A percentile compares a stretch with the other conserved stretches of the same genome.
These are phyloP conservation scores for Coluber constrictor DNA, from an alignment of 2,797 vertebrate genomes.

Conservation along the genomic window DNA sequence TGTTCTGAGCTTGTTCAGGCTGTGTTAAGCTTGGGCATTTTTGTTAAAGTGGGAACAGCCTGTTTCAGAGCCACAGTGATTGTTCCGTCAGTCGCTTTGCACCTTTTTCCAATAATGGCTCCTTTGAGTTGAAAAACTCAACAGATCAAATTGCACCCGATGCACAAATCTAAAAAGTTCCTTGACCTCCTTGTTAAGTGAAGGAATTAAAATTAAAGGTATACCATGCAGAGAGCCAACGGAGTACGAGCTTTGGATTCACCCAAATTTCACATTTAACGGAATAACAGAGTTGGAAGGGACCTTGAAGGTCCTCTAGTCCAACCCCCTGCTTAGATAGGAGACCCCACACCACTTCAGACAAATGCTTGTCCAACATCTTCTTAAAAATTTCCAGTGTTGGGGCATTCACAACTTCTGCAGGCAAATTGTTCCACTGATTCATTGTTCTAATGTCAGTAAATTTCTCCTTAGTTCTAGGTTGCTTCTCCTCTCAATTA, in stretches of 20 bases:
- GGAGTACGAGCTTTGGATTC: neutral
- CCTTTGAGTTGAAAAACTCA: neutral
- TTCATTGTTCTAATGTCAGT: too few species aligned
- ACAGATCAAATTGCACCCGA: neutral
- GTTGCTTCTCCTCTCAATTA: too few species aligned
- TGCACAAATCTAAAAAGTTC: neutral
- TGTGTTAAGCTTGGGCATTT: neutral
- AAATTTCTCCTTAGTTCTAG: too few species aligned
- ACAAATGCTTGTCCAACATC: too few species aligned
- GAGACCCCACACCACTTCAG: too few species aligned
- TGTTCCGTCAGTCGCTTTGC: neutral
- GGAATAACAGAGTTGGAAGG: neutral
- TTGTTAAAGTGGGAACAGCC: neutral
- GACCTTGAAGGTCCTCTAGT: neutral
- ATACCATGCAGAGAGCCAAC: neutral
- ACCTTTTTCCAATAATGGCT: neutral
- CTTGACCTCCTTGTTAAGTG: neutral
- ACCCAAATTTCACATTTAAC: neutral
- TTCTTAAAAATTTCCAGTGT: too few species aligned
- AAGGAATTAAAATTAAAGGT: neutral
- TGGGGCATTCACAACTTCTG: too few species aligned
- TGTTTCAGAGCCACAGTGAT: neutral
- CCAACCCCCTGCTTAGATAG: neutral
- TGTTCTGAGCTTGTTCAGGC: neutral
- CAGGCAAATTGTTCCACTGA: too few species aligned